These are phyloP conservation scores for Solea solea DNA, from an alignment of 2,113 vertebrate species.

Conservation along the genomic window DNA sequence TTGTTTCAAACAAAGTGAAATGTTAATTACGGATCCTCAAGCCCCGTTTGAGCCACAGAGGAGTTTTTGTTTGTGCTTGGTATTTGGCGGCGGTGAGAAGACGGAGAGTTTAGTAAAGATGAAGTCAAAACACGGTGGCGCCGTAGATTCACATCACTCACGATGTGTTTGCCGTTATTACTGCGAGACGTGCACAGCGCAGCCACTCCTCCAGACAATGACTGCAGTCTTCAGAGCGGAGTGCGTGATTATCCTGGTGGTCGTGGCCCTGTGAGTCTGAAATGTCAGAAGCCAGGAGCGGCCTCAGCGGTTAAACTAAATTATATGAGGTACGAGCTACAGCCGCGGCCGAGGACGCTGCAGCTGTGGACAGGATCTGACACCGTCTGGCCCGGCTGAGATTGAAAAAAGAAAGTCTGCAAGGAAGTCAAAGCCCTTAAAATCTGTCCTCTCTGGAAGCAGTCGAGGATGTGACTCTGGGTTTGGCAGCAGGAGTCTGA, in stretches of 20 bases:
- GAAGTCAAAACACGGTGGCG: conserved; percentile 55
- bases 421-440: conserved; percentile 48
- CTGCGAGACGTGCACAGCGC: conserved; percentile 26
- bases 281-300: conserved; percentile 48
- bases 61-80: conserved; percentile 9
- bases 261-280: conserved; percentile 38
- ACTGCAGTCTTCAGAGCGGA: conserved; percentile 42
- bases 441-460: conserved; percentile 37
- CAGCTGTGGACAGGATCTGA: conserved; percentile 64
- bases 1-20: conserved; percentile 26
- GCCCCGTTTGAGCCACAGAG: not conserved
- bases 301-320: conserved; percentile 36
- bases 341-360: conserved; percentile 40
- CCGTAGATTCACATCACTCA: conserved; percentile 59
- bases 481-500: conserved; percentile 49
- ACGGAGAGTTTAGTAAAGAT: conserved; percentile 23
- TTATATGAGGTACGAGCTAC: conserved; percentile 56
- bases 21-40: conserved; percentile 23
- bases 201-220: conserved; percentile 55
- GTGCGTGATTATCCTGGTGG: conserved; percentile 52
- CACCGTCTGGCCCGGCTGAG: conserved; percentile 33
- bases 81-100: conserved; percentile 10
- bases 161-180: conserved; percentile 48
- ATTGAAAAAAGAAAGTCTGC: conserved; percentile 2
- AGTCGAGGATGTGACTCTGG: conserved; percentile 26